phyloP scores from a whole-genome alignment of 2,113 vertebrate species.

The Uropsilus gracilis region DNA sequence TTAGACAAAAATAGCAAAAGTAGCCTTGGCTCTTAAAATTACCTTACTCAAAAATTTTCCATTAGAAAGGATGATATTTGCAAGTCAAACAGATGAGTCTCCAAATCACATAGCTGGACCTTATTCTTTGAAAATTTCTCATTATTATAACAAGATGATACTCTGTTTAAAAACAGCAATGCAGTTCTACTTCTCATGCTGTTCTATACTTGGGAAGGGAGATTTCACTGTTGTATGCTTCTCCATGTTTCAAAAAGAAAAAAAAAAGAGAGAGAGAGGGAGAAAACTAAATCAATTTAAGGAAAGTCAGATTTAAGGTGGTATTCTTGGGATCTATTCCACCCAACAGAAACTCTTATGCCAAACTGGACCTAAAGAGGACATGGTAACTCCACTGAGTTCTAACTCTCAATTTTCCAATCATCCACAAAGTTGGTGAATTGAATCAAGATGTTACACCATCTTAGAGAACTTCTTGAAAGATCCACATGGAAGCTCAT shows the following conservation, averaged over 20 bases:
- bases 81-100: conserved; percentile 53
- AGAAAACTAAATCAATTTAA: neutral
- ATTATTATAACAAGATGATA: conserved; percentile 6
- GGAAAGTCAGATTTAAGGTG: neutral
- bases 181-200: neutral
- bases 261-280: too few relatives aligned
- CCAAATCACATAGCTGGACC: conserved; percentile 14
- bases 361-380: neutral
- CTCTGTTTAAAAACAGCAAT: conserved; percentile 41
- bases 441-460: neutral
- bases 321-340: neutral
- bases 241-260: neutral
- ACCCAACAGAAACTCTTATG: neutral
- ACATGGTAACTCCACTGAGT: neutral
- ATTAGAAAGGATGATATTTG: conserved; percentile 58
- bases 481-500: neutral
- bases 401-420: neutral
- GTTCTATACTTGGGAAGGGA: conserved; percentile 30
- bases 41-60: neutral
- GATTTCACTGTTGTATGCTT: neutral
- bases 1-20: conserved; percentile 54
- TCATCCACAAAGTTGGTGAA: neutral
- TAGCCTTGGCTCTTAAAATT: conserved; percentile 61
- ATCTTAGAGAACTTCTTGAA: neutral
- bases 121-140: conserved; percentile 24